Evolutionary conservation across 2,113 vertebrate species (phyloP), one percentile per base, ranked within the genome.

Genomic region (Ptilorrhoa leucosticta): DNA sequence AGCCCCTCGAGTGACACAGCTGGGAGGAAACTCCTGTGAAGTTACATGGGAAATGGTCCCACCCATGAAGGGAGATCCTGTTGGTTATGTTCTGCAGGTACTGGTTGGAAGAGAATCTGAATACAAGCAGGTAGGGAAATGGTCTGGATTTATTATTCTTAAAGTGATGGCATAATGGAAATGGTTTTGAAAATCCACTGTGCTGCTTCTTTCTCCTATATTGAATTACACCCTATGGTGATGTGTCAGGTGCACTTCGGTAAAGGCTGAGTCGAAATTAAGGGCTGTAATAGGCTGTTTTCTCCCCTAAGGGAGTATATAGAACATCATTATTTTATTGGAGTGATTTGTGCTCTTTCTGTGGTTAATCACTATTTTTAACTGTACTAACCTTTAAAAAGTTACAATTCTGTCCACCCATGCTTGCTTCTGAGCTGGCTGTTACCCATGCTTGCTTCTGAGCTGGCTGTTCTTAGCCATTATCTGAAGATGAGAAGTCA

Each of bases 41-140:
- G 98, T 99, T 96, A 98, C 98, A 76, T 99, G 99, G 99, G 99
- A 99, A 96, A 98, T 95, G 3, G 98, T 99, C 92, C 98, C 98
- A 64, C 98, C 99, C 45, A 99, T 99, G 99, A 99, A 98, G 97
- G 99, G 99, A 48, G 99, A 99, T 84, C 98, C 99, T 64, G 96
- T 99, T 87, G 98, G 96, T 97, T 99, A 99, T 48, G 91, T 99
- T 78, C 98, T 99, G 14, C 99, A 99, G 98, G 98, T 99, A 83
- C 97, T 99, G 95, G 98, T 99, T 80, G 99, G 99, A 88, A 99
- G 99, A 95, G 99, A 99, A 93, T 98, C 99, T 3, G 99, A 99
- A 91, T 99, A 99, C 97, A 99, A 99, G 97, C 99, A 99, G 99
- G 99, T 99, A 97, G 50, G 98, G 71, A 64, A 61, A 70, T 19